A percentile compares a stretch with the other conserved stretches of the same genome.
phyloP scores from a whole-genome alignment of 2,113 vertebrate genomes.

The Lontra canadensis region DNA sequence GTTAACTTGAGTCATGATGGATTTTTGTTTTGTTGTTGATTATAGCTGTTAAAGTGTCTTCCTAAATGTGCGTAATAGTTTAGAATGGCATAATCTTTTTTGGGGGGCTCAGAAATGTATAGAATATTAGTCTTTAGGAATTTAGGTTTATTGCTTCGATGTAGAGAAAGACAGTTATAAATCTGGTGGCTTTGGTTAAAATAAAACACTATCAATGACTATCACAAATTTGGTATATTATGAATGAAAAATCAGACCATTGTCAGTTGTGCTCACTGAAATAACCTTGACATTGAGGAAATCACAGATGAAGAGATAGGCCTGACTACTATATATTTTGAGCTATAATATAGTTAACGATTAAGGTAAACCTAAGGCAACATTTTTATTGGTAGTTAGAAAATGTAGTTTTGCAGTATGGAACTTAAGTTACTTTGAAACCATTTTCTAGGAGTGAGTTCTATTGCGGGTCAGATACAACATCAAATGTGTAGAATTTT shows the following conservation, averaged over 20 bases:
- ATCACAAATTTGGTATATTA: neutral
- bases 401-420: neutral
- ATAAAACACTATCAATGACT: neutral
- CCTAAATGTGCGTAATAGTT: neutral
- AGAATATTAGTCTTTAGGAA: neutral
- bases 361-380: neutral
- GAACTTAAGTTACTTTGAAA: neutral
- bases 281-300: neutral
- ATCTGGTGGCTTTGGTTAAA: slow-evolving; percentile 3
- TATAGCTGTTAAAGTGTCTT: neutral
- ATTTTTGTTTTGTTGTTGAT: neutral
- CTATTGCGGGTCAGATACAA: neutral
- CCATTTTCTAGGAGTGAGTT: neutral
- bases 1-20: neutral
- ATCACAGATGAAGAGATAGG: neutral
- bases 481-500: neutral
- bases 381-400: neutral
- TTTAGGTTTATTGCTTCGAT: slow-evolving; percentile 12
- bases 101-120: neutral
- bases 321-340: neutral
- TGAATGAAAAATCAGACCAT: neutral
- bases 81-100: neutral
- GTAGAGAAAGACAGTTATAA: neutral
- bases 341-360: neutral
- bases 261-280: neutral